These are phyloP conservation scores for Streblospio benedicti DNA, from an alignment of 1,140 invertebrate genomes.

Conservation along the genomic window DNA sequence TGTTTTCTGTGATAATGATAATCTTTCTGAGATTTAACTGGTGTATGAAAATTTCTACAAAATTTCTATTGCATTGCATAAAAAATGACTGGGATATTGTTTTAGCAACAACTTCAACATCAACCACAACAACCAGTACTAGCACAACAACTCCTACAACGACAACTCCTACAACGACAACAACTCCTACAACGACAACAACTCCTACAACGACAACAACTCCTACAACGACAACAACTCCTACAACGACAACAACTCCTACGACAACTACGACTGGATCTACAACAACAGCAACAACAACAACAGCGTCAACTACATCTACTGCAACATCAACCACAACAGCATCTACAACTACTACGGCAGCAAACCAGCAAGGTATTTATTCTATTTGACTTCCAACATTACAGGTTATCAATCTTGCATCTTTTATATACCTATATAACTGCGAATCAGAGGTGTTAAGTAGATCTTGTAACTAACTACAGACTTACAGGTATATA, in stretches of 20 bases:
- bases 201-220: neutral
- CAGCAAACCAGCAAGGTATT: neutral
- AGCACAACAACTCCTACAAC: neutral
- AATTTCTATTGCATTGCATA: no score
- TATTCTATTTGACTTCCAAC: no score
- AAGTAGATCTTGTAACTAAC: no score
- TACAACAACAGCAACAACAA: neutral
- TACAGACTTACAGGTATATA: no score
- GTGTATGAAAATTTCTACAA: no score
- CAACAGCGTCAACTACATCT: neutral
- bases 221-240: neutral
- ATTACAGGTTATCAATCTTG: no score
- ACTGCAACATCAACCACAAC: neutral
- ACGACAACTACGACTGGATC: neutral
- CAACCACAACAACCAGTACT: neutral
- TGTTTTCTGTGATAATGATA: no score
- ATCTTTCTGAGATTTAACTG: no score
- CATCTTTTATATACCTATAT: no score
- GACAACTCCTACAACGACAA: neutral
- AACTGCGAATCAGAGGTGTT: no score
- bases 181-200: constrained; percentile 3
- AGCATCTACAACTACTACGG: neutral
- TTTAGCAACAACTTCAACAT: neutral
- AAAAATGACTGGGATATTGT: no score
- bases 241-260: neutral